These are phyloP conservation scores for Porphyrio hochstetteri DNA, from an alignment of 2,113 vertebrate species.

Conservation along the genomic window DNA sequence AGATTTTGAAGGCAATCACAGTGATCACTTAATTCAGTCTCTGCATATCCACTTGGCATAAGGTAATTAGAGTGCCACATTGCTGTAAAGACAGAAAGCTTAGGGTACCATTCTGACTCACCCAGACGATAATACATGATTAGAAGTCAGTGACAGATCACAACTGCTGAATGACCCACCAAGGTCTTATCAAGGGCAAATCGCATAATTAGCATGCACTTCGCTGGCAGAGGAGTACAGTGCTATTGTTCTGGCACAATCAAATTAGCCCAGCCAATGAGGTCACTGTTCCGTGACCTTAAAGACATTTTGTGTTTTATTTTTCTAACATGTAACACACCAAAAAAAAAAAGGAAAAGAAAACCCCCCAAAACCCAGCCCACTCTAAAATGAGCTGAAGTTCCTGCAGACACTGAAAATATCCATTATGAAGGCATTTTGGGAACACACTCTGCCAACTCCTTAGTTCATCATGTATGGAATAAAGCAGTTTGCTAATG, in stretches of 20 bases:
- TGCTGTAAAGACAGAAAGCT: constrained; percentile 86
- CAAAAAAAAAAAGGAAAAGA: not conserved
- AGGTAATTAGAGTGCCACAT: constrained; percentile 89
- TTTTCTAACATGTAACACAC: not conserved
- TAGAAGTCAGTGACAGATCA: constrained; percentile 99
- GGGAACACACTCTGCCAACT: constrained; percentile 48
- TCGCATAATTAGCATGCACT: constrained; percentile 96
- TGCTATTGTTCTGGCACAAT: constrained; percentile 93
- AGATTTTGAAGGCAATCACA: constrained; percentile 85
- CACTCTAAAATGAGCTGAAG: constrained; percentile 16
- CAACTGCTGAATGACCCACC: constrained; percentile 95
- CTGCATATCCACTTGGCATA: constrained; percentile 88
- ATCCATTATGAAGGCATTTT: constrained; percentile 17
- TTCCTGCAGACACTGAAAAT: not conserved
- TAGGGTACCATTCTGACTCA: constrained; percentile 87
- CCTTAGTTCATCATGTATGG: constrained; percentile 62
- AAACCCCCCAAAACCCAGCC: not conserved
- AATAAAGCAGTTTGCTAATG: constrained; percentile 71
- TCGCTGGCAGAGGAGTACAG: constrained; percentile 83
- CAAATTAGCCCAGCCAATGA: constrained; percentile 95
- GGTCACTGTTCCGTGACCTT: constrained; percentile 90
- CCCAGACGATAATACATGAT: constrained; percentile 96
- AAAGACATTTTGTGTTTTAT: constrained; percentile 77
- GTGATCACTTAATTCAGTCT: constrained; percentile 89
- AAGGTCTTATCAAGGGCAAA: constrained; percentile 96